Evolutionary conservation across 2,888 invertebrate genomes (phyloP).

Genomic region (Neocrepidodera transversa): DNA sequence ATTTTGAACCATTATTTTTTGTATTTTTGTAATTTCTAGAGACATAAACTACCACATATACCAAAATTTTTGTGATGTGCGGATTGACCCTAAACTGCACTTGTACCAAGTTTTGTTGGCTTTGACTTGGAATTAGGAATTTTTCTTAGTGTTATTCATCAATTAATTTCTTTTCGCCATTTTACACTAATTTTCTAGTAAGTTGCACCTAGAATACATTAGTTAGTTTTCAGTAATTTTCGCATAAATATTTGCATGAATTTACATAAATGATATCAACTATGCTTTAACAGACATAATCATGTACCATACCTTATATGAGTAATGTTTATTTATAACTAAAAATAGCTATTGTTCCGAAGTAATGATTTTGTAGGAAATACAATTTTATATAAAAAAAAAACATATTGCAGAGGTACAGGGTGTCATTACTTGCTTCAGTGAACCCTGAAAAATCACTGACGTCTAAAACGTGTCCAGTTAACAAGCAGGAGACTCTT

Average conservation of each 20-base stretch:
- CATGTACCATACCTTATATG: constrained; percentile 5
- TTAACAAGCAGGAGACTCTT: not conserved
- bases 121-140: no score
- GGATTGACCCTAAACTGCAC: no score
- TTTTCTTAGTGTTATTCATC: no score
- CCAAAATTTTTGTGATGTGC: no score
- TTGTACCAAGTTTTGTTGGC: no score
- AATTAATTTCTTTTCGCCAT: no score
- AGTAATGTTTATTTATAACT: constrained; percentile 10
- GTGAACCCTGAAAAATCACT: constrained; percentile 17
- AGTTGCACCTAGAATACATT: not conserved
- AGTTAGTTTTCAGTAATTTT: constrained; percentile 10
- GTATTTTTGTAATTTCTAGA: no score
- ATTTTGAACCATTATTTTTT: no score
- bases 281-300: constrained; percentile 1
- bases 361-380: constrained; percentile 1
- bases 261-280: constrained; percentile 15
- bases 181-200: no score
- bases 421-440: constrained; percentile 20
- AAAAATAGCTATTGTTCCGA: constrained; percentile 10
- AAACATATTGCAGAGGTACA: not conserved
- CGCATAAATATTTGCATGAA: constrained; percentile 2
- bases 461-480: constrained; percentile 11
- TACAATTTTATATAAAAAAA: constrained; percentile 5
- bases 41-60: no score